These are phyloP conservation scores for Andrena bicolor DNA, from an alignment of 2,888 invertebrate genomes.

Conservation along the genomic window DNA sequence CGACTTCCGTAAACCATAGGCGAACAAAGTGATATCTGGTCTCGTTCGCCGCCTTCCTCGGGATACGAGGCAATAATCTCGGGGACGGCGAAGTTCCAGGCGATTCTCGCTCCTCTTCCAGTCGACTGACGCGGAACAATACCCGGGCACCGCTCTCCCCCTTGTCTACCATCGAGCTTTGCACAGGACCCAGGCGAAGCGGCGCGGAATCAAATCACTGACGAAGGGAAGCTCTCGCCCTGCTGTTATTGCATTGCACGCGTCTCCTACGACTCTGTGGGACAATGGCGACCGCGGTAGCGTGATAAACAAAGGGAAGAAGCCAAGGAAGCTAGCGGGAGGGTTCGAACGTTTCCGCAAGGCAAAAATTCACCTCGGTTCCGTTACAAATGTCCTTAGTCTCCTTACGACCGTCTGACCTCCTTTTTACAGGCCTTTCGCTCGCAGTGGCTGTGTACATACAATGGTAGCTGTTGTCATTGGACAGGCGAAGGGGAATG, in stretches of 20 bases:
- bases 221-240: background rate
- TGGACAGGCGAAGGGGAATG: background rate
- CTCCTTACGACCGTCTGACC: too few relatives aligned
- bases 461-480: too few relatives aligned
- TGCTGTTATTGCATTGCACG: background rate
- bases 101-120: background rate
- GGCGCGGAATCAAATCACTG: conserved; percentile 13
- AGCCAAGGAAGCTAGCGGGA: too few relatives aligned
- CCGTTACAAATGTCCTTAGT: background rate
- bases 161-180: background rate
- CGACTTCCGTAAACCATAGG: conserved; percentile 37
- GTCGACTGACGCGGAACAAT: background rate
- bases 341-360: too few relatives aligned
- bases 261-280: background rate
- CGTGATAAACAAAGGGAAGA: too few relatives aligned
- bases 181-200: background rate
- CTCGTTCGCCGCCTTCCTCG: conserved; percentile 10
- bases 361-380: background rate
- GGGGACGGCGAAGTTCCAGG: conserved; percentile 8
- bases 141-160: background rate
- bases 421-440: too few relatives aligned
- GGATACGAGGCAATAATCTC: conserved; percentile 38
- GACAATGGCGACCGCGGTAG: background rate
- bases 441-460: too few relatives aligned
- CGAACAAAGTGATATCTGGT: conserved; percentile 34